phyloP scores from a whole-genome alignment of 1,140 invertebrate species.

The Polyergus mexicanus region DNA sequence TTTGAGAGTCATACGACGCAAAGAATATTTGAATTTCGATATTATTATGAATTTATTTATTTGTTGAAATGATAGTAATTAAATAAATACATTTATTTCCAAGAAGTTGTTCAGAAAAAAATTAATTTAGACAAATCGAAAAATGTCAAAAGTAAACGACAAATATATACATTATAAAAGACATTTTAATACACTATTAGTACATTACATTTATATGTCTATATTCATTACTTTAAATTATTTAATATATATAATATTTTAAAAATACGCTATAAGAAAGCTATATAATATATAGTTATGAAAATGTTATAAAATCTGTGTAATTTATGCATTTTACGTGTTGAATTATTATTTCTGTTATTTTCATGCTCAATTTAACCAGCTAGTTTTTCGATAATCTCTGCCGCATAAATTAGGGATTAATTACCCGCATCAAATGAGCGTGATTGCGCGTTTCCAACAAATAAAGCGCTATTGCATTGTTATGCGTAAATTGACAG shows the following conservation, averaged over 20 bases:
- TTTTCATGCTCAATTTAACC: conserved; percentile 22
- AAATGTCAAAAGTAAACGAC: not conserved
- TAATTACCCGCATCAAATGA: conserved; percentile 19
- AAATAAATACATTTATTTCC: not conserved
- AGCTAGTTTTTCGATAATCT: conserved; percentile 27
- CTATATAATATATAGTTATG: not conserved
- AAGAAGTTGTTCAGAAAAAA: not conserved
- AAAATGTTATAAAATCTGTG: not conserved
- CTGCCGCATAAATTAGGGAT: conserved; percentile 12
- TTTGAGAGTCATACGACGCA: not conserved
- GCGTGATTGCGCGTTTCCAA: not conserved
- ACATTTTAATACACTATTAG: not conserved
- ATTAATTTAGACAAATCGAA: not conserved
- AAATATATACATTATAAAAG: not conserved
- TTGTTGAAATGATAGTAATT: not conserved
- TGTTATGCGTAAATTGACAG: not conserved
- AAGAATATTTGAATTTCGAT: not conserved
- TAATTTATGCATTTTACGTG: not conserved
- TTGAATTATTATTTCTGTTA: conserved; percentile 8
- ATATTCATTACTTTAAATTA: not conserved
- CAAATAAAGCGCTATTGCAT: not conserved
- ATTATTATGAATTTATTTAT: conserved; percentile 10
- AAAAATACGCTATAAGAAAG: not conserved
- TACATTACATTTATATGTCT: not conserved
- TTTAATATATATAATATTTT: not conserved